Base-by-base conservation (phyloP, 2,888 invertebrate genomes). In the Rhyacophila evoluta region DNA sequence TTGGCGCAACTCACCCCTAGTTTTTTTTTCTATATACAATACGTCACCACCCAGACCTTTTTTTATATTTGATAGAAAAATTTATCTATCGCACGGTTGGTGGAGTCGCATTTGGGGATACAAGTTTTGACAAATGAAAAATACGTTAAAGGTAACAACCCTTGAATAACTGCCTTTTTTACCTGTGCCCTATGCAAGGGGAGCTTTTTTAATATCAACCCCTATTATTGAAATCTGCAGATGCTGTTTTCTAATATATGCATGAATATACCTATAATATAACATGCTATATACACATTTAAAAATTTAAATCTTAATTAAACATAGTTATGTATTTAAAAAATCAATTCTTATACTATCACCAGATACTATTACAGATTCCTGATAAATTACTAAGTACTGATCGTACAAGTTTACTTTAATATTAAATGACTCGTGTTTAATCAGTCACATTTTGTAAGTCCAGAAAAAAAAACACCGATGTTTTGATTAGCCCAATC, bases 21-120 rank as follows among this genome's bases (percentile, higher is more conserved):
- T 15, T 79, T 77, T 79, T 81, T 79, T 81, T 75, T 76, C 70
- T 77, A 79, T 79, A 27, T 75, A 79, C 70, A 55, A 33, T 36
- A 15, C 41, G 38, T 70, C 27, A 75, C 72, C 68, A 78, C 76
- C 81, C 81, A 76, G 39, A n/a, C 8, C 29, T 33, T 79, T 79
- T 78, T 78, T 78, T 41, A 33, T 15, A 10, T 6, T 19, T 15
- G 29, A n/a, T 15, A 77, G 41, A 72, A 72, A 68, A 36, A 74
- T 74, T 19, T 55, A 55, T 19, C 55, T 55, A 55, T 74, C 39
- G 15, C 75, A 73, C 41, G 81, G 81, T 81, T 81, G 81, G 81
- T 71, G 73, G 77, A 76, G 36, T 76, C 67, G 29, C 38, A 25
- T 28, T 37, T n/a, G 25, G 67, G 78, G 78, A 55, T 74, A 11